A percentile compares a stretch with the other conserved stretches of the same genome.
Evolutionary conservation across 1,140 invertebrate genomes (phyloP).

Genomic region (Drosophila sp.): DNA sequence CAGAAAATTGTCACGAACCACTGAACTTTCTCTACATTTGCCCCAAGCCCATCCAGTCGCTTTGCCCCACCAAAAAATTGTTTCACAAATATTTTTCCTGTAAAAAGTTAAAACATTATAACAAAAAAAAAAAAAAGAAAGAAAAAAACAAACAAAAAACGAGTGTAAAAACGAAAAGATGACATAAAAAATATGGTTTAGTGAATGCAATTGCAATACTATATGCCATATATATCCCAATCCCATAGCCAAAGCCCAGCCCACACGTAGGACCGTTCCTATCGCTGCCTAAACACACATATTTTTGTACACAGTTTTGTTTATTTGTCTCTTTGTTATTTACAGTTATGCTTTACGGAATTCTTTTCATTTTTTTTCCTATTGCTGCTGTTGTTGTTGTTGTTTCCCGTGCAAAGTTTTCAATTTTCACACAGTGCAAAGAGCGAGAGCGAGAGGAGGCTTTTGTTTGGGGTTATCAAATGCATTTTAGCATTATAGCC

Average conservation of each 20-base stretch:
- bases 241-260: not conserved
- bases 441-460: constrained; percentile 3
- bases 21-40: not conserved
- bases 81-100: constrained; percentile 8
- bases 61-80: constrained; percentile 8
- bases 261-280: constrained; percentile 12
- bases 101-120: constrained; percentile 33
- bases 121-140: not conserved
- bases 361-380: constrained; percentile 57
- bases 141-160: not conserved
- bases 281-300: constrained; percentile 59
- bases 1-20: not conserved
- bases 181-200: constrained; percentile 30
- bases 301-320: constrained; percentile 46
- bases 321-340: constrained; percentile 71
- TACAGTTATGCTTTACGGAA: constrained; percentile 66
- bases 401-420: constrained; percentile 21
- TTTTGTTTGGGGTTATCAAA: constrained; percentile 70
- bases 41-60: not conserved
- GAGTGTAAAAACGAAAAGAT: not conserved
- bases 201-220: constrained; percentile 12
- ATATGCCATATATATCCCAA: not conserved
- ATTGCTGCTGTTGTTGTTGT: not conserved
- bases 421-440: constrained; percentile 62
- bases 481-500: constrained; percentile 72